Evolutionary conservation across 2,888 invertebrate genomes (phyloP), one percentile per base, ranked within the genome.

Genomic region (Stegophylla sp.): DNA sequence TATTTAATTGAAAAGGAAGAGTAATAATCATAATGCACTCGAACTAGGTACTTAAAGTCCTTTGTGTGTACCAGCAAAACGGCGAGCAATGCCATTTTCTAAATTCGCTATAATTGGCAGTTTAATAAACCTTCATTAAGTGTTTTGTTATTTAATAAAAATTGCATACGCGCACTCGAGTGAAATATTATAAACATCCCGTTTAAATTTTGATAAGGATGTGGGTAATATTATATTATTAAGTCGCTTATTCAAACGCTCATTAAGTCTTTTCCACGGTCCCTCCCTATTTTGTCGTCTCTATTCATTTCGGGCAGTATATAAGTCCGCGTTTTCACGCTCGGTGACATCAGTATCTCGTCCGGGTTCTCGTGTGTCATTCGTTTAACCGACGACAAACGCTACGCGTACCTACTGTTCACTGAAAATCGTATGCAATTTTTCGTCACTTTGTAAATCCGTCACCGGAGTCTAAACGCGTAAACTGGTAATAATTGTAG

Each of bases 171-270:
- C 13, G 34, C 7, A 53, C n/a, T 20, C 34, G 17, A 59, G 20
- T 17, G 59, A 45, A 61, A 26, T 67, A 71, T n/a, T n/a, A n/a
- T 71, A 69, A 79, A 79, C 79, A 79, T 79, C 79, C 79, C 15
- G 71, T 79, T 79, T 79, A 79, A 79, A 51, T 3, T 45, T 67
- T 77, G 56, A 79, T 79, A 43, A 79, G 79, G 79, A 79, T 79
- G 79, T 79, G 63, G 23, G n/a, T n/a, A n/a, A n/a, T n/a, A n/a
- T n/a, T n/a, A n/a, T n/a, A n/a, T n/a, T 7, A 75, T 45, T 67
- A 59, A 67, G 45, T 56, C 43, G 26, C 41, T 43, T 59, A 45
- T 77, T 41, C 69, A 79, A 61, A 59, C 61, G 61, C 71, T 9
- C 13, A 53, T 64, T 26, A 75, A 41, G 34, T 41, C 2, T 13